Evolutionary conservation across 35 echinoderm and acorn worm species (phyloP), one percentile per base, ranked within the genome.

Genomic region (Anneissia japonica): DNA sequence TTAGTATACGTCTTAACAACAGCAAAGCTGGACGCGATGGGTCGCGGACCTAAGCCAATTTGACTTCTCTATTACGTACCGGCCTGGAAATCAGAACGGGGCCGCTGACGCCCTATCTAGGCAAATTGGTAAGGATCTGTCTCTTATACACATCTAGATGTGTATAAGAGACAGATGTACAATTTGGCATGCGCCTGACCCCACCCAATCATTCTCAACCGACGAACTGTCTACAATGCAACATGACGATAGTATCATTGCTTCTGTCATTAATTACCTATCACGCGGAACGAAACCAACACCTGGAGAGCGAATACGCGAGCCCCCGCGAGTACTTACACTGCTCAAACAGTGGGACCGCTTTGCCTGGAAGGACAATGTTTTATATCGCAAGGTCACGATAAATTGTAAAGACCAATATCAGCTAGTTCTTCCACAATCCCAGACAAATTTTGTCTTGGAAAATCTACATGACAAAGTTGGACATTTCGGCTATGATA

Each of bases 391-490:
- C 3, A 45, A 77, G 38, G 23, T 29, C 26, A 36, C 77, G 74
- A 4, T 21, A 0, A 31, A 82, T 56, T 11, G 46, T 13, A 72
- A 82, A 45, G 35, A 14, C 7, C 81, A 10, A 33, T 77, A 35
- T 37, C 90, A 92, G 26, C 85, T 88, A 19, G 81, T 95, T 19
- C 85, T 95, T 0, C 93, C 93, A 32, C 16, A 46, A 6, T 46
- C 38, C 31, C n/a, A 84, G 4, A 77, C 89, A 32, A 28, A 84
- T 1, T 6, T 72, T 74, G 84, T 43, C n/a, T 82, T 95, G 12
- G 11, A 76, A 2, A 64, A 46, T 10, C 7, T 91, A 5, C 93
- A 95, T 32, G 21, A 81, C 33, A 84, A 82, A 28, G 39, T 91
- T 6, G 89, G 83, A 17, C 89, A 91, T 38, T 38, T 84, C 1